Evolutionary conservation across 2,113 vertebrate genomes (phyloP), one percentile per base, ranked within the genome.

Genomic region (Colistium nudipinnis): DNA sequence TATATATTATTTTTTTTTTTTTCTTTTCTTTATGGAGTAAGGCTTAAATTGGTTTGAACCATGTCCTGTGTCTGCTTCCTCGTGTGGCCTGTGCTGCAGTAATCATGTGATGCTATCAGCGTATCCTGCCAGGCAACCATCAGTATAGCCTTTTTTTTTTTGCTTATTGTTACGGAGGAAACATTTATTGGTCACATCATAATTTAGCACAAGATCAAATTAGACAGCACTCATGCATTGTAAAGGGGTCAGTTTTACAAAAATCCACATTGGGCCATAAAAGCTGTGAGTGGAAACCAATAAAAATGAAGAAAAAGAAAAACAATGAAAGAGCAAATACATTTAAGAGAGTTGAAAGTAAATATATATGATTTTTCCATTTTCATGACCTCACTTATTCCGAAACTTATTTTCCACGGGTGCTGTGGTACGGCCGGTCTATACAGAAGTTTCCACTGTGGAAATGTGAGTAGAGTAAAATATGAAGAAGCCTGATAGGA

Each of bases 121-220:
- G 4, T 9, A 7, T n/a, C 4, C 31, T 70, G 38, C 62, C 44
- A 77, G 53, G 51, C 64, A 70, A 39, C 63, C 17, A 60, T 74
- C 70, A 62, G 47, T 31, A 7, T 20, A 44, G 48, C 24, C 30
- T 7, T 3, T 9, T 6, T 7, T 2, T 7, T 44, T 44, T 44
- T 48, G 61, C 6, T 35, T 24, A 41, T 31, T 74, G 78, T 81
- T 74, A 77, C 55, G 51, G 36, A 52, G 51, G 76, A 70, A 78
- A 75, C 39, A 54, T 22, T 51, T 10, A 61, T 20, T 16, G n/a
- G 20, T 24, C 55, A 35, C 4, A 28, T 63, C 10, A 25, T 12
- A 41, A 53, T 69, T 52, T n/a, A 51, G 28, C 27, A 22, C 25
- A 55, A 45, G 43, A 67, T 20, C 0, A 0, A 38, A 31, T 60